phyloP scores from a whole-genome alignment of 2,113 vertebrate species.

The Dascyllus trimaculatus region DNA sequence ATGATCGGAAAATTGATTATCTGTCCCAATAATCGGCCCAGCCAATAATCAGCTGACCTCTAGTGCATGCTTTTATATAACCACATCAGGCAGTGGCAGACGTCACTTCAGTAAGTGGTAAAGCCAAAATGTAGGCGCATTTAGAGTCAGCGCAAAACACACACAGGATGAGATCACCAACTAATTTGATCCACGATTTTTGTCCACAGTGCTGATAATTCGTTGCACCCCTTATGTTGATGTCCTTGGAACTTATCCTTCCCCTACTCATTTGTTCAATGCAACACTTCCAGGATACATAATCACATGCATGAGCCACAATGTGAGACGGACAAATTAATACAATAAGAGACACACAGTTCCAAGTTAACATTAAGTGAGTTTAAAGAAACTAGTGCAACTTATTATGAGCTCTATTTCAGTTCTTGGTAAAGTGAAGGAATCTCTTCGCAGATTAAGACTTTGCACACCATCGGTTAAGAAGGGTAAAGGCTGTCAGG shows the following conservation, averaged over 20 bases:
- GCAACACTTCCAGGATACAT: not conserved
- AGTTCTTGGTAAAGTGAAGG: not conserved
- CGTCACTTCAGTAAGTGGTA: too few species aligned
- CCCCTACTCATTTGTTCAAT: not conserved
- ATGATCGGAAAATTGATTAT: too few species aligned
- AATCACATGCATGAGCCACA: conserved; percentile 1
- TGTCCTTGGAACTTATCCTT: not conserved
- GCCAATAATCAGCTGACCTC: too few species aligned
- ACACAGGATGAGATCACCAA: too few species aligned
- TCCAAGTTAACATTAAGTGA: conserved; percentile 21
- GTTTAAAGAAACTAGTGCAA: not conserved
- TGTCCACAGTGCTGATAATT: too few species aligned
- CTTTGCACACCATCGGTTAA: conserved; percentile 4
- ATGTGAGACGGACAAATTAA: not conserved
- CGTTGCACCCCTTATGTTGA: too few species aligned
- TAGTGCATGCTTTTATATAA: too few species aligned
- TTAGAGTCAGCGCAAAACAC: too few species aligned
- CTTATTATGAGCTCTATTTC: conserved; percentile 2
- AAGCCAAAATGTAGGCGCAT: too few species aligned
- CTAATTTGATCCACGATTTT: too few species aligned
- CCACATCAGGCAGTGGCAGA: too few species aligned
- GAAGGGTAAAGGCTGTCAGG: conserved; percentile 17
- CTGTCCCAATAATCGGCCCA: too few species aligned
- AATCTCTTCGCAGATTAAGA: not conserved
- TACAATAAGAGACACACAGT: conserved; percentile 14